These are phyloP conservation scores for Spialia ferax DNA, from an alignment of 2,888 invertebrate genomes.

Conservation along the genomic window DNA sequence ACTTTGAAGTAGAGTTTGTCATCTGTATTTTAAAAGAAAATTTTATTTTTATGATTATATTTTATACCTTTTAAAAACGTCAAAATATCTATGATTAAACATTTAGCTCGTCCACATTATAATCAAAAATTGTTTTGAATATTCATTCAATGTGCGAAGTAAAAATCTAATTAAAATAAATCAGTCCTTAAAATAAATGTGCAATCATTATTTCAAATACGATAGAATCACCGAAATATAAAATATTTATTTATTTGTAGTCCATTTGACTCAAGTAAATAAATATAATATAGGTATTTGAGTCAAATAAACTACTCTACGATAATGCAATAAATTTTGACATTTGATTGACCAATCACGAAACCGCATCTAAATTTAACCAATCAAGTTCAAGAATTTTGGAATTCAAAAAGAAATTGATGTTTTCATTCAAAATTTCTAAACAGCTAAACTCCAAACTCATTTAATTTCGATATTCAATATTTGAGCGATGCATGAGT, in stretches of 20 bases:
- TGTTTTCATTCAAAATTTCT: neutral
- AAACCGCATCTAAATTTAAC: neutral
- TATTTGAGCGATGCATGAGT: neutral
- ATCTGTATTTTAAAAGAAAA: neutral
- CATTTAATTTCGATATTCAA: constrained; percentile 11
- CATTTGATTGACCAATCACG: neutral
- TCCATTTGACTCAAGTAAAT: neutral
- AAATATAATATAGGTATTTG: too few relatives aligned
- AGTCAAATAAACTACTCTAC: too few relatives aligned
- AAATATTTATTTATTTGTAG: constrained; percentile 3
- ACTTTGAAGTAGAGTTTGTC: neutral
- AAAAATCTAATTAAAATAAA: constrained; percentile 17
- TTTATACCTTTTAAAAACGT: neutral
- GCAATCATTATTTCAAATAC: constrained; percentile 11
- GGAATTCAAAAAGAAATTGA: too few relatives aligned
- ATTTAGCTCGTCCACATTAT: neutral
- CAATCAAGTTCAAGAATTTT: neutral
- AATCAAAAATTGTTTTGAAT: neutral
- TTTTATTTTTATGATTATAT: neutral
- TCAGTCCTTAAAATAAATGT: constrained; percentile 34
- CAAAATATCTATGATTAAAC: neutral
- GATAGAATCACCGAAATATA: constrained; percentile 17
- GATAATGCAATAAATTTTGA: too few relatives aligned
- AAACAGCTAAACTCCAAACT: neutral
- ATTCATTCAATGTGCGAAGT: constrained; percentile 1